phyloP scores from a whole-genome alignment of 2,888 invertebrate species.

The Nysson spinosus region DNA sequence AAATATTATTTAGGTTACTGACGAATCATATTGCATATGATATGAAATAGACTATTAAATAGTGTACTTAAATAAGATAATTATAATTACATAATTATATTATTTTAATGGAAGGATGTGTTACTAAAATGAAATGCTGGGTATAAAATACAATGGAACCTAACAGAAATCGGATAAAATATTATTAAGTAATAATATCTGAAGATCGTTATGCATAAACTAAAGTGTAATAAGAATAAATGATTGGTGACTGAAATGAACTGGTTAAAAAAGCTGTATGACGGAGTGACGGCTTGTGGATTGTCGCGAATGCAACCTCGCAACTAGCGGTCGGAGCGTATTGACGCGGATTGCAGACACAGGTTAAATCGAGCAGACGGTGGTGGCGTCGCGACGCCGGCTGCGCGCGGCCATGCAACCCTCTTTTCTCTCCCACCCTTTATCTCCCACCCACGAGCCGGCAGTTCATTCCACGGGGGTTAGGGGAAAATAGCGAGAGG shows the following conservation, averaged over 20 bases:
- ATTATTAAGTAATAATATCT: too few relatives aligned
- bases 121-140: too few relatives aligned
- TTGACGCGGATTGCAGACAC: conserved; percentile 63
- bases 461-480: not conserved
- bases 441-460: not conserved
- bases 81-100: too few relatives aligned
- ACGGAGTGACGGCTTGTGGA: conserved; percentile 23
- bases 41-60: too few relatives aligned
- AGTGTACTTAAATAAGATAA: too few relatives aligned
- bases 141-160: too few relatives aligned
- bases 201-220: too few relatives aligned
- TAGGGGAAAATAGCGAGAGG: conserved; percentile 46
- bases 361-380: conserved; percentile 73
- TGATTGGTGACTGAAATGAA: conserved; percentile 7
- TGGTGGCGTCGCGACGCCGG: conserved; percentile 69
- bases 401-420: conserved; percentile 51
- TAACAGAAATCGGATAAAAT: too few relatives aligned
- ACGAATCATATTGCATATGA: too few relatives aligned
- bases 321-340: conserved; percentile 53
- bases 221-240: not conserved
- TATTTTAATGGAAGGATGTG: too few relatives aligned
- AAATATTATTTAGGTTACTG: too few relatives aligned
- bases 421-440: conserved; percentile 8
- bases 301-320: conserved; percentile 53
- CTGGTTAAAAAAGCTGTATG: conserved; percentile 9